These are phyloP conservation scores for Oncopodura yosiiana DNA, from an alignment of 1,140 invertebrate genomes.

Conservation along the genomic window DNA sequence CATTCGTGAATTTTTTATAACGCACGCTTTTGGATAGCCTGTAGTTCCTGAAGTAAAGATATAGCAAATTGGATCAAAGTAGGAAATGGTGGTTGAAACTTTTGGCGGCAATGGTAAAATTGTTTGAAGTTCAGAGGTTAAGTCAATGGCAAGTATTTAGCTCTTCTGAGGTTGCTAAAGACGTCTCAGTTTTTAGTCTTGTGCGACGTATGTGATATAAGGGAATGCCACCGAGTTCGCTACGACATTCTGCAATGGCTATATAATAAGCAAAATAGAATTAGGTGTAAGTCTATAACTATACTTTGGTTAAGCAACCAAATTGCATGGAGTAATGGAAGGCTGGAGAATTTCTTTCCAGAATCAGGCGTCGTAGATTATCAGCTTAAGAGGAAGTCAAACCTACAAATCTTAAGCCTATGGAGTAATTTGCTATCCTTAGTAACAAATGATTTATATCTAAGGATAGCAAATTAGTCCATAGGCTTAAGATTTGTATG, in stretches of 20 bases:
- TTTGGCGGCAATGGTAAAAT: not conserved
- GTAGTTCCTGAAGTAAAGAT: conserved; percentile 9
- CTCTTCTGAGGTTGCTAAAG: not conserved
- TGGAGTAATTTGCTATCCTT: too few relatives aligned
- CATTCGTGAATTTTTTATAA: too few relatives aligned
- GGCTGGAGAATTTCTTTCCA: too few relatives aligned
- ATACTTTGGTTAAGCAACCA: too few relatives aligned
- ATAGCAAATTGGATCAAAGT: not conserved
- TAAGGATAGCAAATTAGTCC: too few relatives aligned
- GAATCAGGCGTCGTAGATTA: too few relatives aligned
- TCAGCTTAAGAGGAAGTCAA: too few relatives aligned
- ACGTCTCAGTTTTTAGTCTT: too few relatives aligned
- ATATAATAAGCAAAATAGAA: conserved; percentile 31
- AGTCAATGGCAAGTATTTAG: not conserved
- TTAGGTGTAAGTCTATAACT: not conserved
- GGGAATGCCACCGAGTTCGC: conserved; percentile 28
- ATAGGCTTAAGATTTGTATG: conserved; percentile 9
- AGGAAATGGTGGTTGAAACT: not conserved
- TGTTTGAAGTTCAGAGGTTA: not conserved
- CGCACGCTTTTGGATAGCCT: conserved; percentile 49
- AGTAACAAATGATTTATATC: too few relatives aligned
- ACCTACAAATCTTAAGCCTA: too few relatives aligned
- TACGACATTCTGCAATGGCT: conserved; percentile 44
- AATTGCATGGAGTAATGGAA: too few relatives aligned
- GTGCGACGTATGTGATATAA: too few relatives aligned